Base-by-base conservation (phyloP, 2,113 vertebrate species). In the Nyctibius bracteatus region DNA sequence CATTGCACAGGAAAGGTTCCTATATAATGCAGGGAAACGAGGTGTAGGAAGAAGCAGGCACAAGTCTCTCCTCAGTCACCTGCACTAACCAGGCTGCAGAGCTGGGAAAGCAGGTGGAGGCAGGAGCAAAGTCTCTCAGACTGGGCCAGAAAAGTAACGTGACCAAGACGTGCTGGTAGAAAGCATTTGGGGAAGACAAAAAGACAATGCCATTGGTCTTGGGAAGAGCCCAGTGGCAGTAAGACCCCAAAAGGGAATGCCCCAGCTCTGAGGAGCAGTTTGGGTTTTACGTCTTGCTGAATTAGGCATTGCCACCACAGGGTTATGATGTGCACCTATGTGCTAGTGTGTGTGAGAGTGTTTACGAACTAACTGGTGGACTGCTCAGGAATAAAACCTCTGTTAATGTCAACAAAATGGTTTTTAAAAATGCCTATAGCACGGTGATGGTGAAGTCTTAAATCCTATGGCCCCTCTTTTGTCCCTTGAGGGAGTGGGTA, bases 131-230 rank as follows among this genome's bases (percentile, higher is more conserved):
- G 18, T 52, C 17, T 52, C 44, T 52, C 39, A 55, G 12, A 44
- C 0, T 2, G 8, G 14, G 11, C 12, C 66, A 68, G 49, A 52
- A 80, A 72, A 70, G 27, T 61, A 41, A 62, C 0, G 0, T 27
- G 22, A 90, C 30, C 39, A 63, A 74, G 39, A 43, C 2, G 0
- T 27, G 13, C 5, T 25, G 37, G 17, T 25, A 81, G 59, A 49
- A 78, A 44, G 23, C 2, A 8, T 46, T 7, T 12, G 9, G 28
- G 25, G 61, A 77, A 81, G 72, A 46, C 15, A 33, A 63, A 14
- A 81, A 59, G 39, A 46, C 0, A 6, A 37, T 58, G 14, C 3
- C 8, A 1, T 31, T 73, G 12, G 22, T n/a, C 44, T 65, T 41
- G 24, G 61, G n/a, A 90, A 66, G 35, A 72, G 14, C 37, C 33